These are phyloP conservation scores for Trichonephila inaurata DNA, from an alignment of 1,140 invertebrate species.

Conservation along the genomic window DNA sequence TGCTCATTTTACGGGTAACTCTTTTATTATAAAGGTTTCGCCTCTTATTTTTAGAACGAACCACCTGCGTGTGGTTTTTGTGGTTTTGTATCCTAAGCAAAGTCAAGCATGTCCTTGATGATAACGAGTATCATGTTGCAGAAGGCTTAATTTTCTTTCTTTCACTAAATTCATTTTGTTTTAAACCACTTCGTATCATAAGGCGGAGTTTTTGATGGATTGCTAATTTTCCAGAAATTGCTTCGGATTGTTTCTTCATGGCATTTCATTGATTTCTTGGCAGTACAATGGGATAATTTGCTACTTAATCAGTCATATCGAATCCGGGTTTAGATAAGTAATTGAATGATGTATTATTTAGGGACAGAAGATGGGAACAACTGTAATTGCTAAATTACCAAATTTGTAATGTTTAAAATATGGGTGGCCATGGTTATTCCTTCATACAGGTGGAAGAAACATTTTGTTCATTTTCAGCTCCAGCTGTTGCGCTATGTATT, in stretches of 20 bases:
- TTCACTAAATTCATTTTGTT: neutral
- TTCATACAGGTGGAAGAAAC: neutral
- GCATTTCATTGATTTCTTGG: neutral
- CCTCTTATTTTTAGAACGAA: neutral
- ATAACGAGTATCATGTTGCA: neutral
- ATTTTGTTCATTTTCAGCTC: too few relatives aligned
- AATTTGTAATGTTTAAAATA: neutral
- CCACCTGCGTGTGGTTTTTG: slow-evolving; percentile 66
- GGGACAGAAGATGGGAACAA: neutral
- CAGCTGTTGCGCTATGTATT: too few relatives aligned
- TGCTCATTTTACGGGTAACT: neutral
- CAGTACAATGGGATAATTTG: neutral
- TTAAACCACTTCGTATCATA: neutral
- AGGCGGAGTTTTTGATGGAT: neutral
- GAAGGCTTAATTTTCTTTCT: neutral
- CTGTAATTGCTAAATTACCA: neutral
- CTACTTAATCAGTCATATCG: neutral
- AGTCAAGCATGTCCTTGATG: neutral
- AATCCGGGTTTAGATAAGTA: neutral
- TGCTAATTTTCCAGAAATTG: neutral
- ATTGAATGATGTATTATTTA: neutral
- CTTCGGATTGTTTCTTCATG: neutral
- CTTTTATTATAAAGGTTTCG: neutral
- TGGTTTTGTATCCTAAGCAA: slow-evolving; percentile 26
- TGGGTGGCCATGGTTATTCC: neutral